These are phyloP conservation scores for Patella caerulea DNA, from an alignment of 2,888 invertebrate genomes.

Conservation along the genomic window DNA sequence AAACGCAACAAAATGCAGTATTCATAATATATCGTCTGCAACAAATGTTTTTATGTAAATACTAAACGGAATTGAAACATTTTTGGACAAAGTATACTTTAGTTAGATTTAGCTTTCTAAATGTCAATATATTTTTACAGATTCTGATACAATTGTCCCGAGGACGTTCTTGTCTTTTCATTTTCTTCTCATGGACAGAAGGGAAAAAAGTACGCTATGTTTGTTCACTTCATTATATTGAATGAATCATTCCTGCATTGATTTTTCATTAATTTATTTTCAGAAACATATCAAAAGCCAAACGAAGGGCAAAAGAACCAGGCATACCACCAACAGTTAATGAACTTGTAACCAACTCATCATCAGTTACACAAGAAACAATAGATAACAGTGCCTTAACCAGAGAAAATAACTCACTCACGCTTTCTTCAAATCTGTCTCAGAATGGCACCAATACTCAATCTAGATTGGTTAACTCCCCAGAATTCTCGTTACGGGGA, in stretches of 20 bases:
- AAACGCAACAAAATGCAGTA: no score
- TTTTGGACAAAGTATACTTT: no score
- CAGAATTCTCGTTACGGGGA: background rate
- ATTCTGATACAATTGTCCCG: no score
- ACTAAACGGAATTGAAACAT: no score
- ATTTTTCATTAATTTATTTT: conserved; percentile 5
- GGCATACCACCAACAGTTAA: conserved; percentile 4
- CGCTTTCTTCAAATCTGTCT: background rate
- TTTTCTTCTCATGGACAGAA: no score
- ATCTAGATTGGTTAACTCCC: background rate
- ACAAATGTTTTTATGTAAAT: no score
- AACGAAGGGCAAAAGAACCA: conserved; percentile 12
- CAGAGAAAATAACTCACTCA: background rate
- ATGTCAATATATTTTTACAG: no score
- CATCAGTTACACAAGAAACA: background rate
- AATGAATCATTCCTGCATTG: background rate
- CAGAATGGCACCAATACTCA: background rate
- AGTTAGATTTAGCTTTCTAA: no score
- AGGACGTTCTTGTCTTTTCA: no score
- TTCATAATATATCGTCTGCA: no score
- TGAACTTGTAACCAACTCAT: background rate
- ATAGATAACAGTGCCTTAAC: background rate
- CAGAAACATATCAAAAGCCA: conserved; percentile 16
- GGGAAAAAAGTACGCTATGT: no score
- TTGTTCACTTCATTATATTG: no score